A percentile compares a stretch with the other conserved stretches of the same genome.
Conservation (phyloP, 1,140 invertebrate species). For the Nebria ingens region DNA sequence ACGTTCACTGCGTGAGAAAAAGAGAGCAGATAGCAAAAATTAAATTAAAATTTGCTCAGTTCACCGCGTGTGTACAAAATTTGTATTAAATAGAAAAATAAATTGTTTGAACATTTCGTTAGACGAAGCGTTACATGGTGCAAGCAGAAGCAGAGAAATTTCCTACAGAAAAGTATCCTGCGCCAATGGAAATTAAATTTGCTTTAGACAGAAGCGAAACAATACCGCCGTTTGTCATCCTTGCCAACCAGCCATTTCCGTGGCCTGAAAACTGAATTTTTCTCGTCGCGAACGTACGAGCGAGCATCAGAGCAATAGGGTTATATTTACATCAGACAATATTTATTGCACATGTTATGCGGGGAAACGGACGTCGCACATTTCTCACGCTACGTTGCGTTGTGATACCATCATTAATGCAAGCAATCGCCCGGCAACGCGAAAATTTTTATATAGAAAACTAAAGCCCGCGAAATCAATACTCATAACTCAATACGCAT, state of each 20-base stretch:
- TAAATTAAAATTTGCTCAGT: no score
- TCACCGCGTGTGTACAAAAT: no score
- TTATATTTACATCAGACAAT: background rate
- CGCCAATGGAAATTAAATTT: background rate
- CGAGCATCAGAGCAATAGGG: no score
- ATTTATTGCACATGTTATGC: constrained; percentile 1
- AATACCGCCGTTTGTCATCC: background rate
- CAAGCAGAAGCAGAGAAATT: no score
- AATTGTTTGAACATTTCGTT: no score
- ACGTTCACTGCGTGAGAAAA: no score
- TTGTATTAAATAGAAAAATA: no score
- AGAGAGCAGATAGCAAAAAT: no score
- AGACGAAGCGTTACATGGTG: no score
- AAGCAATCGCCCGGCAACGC: background rate
- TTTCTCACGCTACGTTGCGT: constrained; percentile 1
- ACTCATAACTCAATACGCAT: constrained; percentile 1
- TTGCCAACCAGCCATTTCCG: background rate
- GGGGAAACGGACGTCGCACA: background rate
- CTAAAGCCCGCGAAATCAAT: background rate
- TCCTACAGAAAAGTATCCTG: no score
- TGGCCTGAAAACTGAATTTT: background rate
- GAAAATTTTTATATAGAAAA: constrained; percentile 6
- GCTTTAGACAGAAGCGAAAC: background rate
- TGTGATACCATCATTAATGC: background rate
- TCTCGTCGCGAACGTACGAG: no score